These are phyloP conservation scores for Perodicticus potto DNA, from an alignment of 2,797 vertebrate species.

Conservation along the genomic window DNA sequence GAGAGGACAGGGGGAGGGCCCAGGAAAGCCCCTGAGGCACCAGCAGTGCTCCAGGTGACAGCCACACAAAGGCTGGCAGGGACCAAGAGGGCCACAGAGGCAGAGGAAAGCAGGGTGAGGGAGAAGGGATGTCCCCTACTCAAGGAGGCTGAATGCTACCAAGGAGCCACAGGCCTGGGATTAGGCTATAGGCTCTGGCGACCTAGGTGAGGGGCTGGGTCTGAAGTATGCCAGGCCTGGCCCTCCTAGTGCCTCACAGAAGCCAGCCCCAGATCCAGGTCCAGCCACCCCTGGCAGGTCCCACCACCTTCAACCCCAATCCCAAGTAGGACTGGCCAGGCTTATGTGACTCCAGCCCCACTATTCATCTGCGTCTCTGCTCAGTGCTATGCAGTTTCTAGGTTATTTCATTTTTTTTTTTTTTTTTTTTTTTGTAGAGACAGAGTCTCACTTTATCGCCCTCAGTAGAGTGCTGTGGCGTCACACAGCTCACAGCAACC, in stretches of 20 bases:
- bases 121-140: not conserved
- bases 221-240: not conserved
- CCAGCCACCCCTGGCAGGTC: not conserved
- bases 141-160: accelerated
- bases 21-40: not conserved
- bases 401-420: constrained; percentile 91
- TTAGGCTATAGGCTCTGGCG: not conserved
- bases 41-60: constrained; percentile 56
- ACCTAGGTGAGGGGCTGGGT: not conserved
- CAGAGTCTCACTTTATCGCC: too few relatives aligned
- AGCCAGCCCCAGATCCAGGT: not conserved
- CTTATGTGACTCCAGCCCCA: constrained; percentile 69
- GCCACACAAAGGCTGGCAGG: constrained; percentile 50
- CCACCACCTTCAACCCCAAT: not conserved
- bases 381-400: constrained; percentile 85
- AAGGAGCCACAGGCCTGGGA: accelerated
- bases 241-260: not conserved
- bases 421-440: too few relatives aligned
- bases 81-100: not conserved
- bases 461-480: too few relatives aligned
- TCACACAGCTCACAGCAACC: too few relatives aligned
- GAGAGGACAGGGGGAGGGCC: not conserved
- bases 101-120: not conserved
- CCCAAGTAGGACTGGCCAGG: not conserved
- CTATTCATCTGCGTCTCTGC: constrained; percentile 85